Evolutionary conservation across 2,113 vertebrate species (phyloP).

Genomic region (Onychostoma macrolepis): DNA sequence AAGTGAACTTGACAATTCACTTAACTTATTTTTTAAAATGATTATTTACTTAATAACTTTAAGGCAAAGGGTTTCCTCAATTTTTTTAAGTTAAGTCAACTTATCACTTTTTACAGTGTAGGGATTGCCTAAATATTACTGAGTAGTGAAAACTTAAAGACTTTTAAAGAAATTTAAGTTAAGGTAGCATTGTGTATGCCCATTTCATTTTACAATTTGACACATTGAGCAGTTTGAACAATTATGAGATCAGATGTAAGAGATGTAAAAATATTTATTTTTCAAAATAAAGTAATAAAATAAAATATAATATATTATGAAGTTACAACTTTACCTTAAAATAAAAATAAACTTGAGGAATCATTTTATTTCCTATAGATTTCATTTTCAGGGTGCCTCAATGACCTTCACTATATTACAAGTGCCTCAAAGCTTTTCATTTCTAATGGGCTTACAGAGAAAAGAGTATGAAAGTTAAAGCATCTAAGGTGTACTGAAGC

Average conservation of each 20-base stretch:
- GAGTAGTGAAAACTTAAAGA: not conserved
- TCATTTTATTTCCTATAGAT: not conserved
- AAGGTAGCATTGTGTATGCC: not conserved
- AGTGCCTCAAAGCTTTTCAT: not conserved
- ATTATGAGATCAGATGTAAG: not conserved
- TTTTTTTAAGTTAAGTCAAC: too few species aligned
- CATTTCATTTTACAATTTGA: not conserved
- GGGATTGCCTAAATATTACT: not conserved
- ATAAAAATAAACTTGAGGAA: not conserved
- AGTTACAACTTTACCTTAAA: not conserved
- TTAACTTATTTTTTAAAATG: too few species aligned
- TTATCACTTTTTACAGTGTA: too few species aligned
- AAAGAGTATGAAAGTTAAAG: not conserved
- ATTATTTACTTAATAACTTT: too few species aligned
- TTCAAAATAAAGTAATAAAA: not conserved
- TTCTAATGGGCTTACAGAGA: not conserved
- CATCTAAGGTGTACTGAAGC: not conserved
- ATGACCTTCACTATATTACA: not conserved
- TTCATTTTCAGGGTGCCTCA: not conserved
- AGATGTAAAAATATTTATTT: conserved; percentile 1
- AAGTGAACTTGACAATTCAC: too few species aligned
- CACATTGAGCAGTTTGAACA: not conserved
- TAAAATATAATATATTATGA: not conserved
- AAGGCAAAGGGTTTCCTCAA: too few species aligned
- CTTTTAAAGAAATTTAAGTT: not conserved